Conservation (phyloP, 2,113 vertebrate genomes). For the Pachyramphus minor region DNA sequence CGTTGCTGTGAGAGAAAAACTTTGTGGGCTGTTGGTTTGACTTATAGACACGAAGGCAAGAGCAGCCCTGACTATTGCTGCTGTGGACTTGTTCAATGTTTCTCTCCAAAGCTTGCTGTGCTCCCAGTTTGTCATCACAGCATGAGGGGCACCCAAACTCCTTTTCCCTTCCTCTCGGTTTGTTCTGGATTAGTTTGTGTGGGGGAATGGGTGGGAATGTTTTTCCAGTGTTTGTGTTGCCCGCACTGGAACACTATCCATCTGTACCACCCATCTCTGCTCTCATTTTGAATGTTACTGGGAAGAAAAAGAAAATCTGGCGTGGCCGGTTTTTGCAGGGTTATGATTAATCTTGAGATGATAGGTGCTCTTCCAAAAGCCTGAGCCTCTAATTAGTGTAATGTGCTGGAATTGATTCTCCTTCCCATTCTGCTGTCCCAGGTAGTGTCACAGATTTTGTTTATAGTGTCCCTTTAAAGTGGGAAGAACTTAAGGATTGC, state of each 20-base stretch:
- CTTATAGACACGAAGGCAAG: background rate
- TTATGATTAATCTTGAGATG: background rate
- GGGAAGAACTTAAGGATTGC: background rate
- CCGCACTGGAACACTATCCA: accelerated
- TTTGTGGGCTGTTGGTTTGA: background rate
- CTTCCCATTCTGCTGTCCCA: background rate
- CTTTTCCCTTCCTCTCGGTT: background rate
- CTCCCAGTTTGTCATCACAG: background rate
- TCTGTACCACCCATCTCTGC: background rate
- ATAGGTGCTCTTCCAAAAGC: background rate
- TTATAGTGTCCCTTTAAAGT: background rate
- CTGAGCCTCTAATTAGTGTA: background rate
- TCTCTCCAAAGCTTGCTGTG: background rate
- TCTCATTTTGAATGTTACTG: background rate
- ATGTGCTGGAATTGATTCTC: background rate
- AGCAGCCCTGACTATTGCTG: background rate
- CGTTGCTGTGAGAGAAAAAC: background rate
- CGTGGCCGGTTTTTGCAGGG: background rate
- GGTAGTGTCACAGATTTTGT: background rate
- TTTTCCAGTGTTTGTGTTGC: background rate
- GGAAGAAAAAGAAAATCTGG: background rate
- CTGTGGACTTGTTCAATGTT: background rate
- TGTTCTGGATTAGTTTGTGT: background rate
- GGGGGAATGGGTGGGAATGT: background rate
- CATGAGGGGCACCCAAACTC: background rate